Evolutionary conservation across 2,113 vertebrate genomes (phyloP).

Genomic region (Chaetorhynchus papuensis): DNA sequence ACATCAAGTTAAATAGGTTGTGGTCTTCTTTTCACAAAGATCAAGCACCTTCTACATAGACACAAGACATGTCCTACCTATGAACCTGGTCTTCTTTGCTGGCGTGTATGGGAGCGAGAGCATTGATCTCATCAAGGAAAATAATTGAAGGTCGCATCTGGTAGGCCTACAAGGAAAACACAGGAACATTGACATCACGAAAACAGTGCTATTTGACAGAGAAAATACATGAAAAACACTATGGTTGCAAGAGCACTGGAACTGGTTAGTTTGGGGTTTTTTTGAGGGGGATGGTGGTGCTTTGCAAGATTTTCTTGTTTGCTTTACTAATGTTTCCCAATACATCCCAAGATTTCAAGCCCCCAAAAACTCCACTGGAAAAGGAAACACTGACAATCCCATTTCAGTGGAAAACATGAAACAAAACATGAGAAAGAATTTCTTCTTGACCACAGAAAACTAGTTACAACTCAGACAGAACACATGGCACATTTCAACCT

Average conservation of each 20-base stretch:
- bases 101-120: conserved; percentile 82
- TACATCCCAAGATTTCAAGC: neutral
- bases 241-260: neutral
- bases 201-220: neutral
- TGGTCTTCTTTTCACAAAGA: neutral
- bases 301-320: neutral
- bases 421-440: neutral
- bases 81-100: conserved; percentile 91
- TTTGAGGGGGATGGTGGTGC: neutral
- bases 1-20: neutral
- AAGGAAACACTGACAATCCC: neutral
- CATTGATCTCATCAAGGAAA: conserved; percentile 92
- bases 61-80: conserved; percentile 70
- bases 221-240: neutral
- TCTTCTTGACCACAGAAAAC: neutral
- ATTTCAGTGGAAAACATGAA: neutral
- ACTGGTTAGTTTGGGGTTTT: neutral
- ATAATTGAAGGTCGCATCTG: conserved; percentile 89
- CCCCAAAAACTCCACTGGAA: neutral
- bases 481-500: neutral
- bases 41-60: neutral
- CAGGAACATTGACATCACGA: neutral
- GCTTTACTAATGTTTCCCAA: neutral
- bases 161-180: conserved; percentile 76
- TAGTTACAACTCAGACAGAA: neutral